Base-by-base conservation (phyloP, 2,113 vertebrate genomes). In the Pomatorhinus ruficollis region DNA sequence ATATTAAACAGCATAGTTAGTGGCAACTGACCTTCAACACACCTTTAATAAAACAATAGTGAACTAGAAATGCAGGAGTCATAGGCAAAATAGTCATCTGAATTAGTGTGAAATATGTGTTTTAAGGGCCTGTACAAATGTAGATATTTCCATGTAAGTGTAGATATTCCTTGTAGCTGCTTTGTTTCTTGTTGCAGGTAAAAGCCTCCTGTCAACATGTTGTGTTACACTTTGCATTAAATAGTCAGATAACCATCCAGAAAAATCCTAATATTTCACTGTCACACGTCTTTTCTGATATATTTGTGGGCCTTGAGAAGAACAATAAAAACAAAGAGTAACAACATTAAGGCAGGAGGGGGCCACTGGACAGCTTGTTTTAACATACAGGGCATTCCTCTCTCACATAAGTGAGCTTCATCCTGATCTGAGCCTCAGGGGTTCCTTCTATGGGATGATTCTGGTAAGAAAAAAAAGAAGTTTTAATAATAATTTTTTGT, bases 1-100 rank as follows among this genome's bases (percentile, higher is more conserved):
- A 98, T 98, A 97, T 97, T 97, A 97, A 98, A 96, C 95, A 96
- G 89, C 75, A 75, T 30, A 91, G 79, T 97, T 97, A 98, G 87
- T 91, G 81, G 95, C 92, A 93, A 95, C 56, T 98, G 96, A 97
- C 93, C 97, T 98, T 84, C 35, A 91, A 94, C 4, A 30, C 42
- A 93, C 81, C 75, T 95, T 97, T 96, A 97, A 96, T 97, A 97
- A 97, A 97, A 97, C 74, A 96, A 96, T 84, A 93, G 90, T 97
- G 93, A 98, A 78, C 61, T 83, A 61, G 89, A 95, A 89, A 71
- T 94, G 74, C 37, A 71, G 92, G 77, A 82, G 75, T 80, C 84
- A 94, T 22, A 57, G 65, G 69, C 61, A 96, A 94, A 63, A 89
- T 15, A 92, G 53, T 90, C 90, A 96, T 39, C 30, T 87, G 61